Percentiles rank a stretch among this genome's conserved stretches.
phyloP scores from a whole-genome alignment of 2,797 vertebrate species.

The Sparidentex hasta region DNA sequence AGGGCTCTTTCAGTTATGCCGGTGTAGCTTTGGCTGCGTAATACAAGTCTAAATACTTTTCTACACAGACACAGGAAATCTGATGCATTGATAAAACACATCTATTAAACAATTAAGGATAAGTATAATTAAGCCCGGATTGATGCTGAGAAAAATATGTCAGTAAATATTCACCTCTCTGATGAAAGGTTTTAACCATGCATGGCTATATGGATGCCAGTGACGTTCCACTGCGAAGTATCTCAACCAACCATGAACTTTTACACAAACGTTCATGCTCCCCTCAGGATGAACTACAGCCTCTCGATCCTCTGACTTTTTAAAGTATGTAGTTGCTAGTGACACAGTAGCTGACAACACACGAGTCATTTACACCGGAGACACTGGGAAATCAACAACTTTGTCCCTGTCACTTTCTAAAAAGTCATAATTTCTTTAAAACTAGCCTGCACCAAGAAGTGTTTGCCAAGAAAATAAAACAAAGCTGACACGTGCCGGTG shows the following conservation, averaged over 20 bases:
- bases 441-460: no score
- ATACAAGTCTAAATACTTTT: background rate
- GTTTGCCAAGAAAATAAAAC: no score
- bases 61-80: background rate
- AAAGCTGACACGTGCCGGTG: no score
- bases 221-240: background rate
- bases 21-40: constrained; percentile 11
- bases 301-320: background rate
- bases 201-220: background rate
- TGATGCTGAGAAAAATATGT: background rate
- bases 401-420: no score
- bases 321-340: no score
- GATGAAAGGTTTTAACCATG: background rate
- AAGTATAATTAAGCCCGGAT: background rate
- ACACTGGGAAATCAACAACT: no score
- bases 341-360: no score
- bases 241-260: background rate
- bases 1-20: background rate
- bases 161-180: background rate
- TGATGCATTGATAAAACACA: background rate
- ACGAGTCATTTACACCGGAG: no score
- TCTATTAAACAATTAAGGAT: background rate
- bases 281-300: background rate
- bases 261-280: background rate
- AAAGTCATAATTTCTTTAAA: no score